phyloP scores from a whole-genome alignment of 2,888 invertebrate species.

The Tachina grossa region DNA sequence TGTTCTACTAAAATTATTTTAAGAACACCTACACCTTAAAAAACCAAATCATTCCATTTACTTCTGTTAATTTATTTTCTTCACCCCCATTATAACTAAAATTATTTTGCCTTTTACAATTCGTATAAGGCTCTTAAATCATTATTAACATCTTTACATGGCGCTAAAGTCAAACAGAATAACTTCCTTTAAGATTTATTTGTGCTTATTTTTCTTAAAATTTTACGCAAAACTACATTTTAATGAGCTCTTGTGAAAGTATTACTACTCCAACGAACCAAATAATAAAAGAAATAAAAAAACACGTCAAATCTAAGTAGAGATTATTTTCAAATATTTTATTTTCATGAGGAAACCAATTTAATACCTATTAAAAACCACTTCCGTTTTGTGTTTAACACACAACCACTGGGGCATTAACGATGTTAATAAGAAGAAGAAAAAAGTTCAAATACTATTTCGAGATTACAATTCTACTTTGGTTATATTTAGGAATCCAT shows the following conservation, averaged over 20 bases:
- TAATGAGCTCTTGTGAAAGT: slow-evolving; percentile 19
- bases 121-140: not conserved
- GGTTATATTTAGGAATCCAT: slow-evolving; percentile 37
- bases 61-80: not conserved
- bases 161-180: not conserved
- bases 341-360: slow-evolving; percentile 61
- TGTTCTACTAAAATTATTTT: too few species aligned
- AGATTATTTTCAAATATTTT: slow-evolving; percentile 57
- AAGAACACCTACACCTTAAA: too few species aligned
- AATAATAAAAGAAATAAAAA: not conserved
- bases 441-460: slow-evolving; percentile 36
- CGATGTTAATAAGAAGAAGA: slow-evolving; percentile 24
- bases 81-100: not conserved
- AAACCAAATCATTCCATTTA: not conserved
- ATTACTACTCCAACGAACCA: slow-evolving; percentile 12
- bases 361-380: slow-evolving; percentile 68
- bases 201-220: slow-evolving; percentile 33
- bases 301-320: not conserved
- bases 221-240: slow-evolving; percentile 44
- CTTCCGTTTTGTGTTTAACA: slow-evolving; percentile 63
- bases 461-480: slow-evolving; percentile 49
- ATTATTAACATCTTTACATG: not conserved
- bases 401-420: slow-evolving; percentile 40
- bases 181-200: slow-evolving; percentile 17
- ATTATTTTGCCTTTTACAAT: slow-evolving; percentile 6